Base-by-base conservation (phyloP, 1,140 invertebrate genomes). In the Pantala flavescens region DNA sequence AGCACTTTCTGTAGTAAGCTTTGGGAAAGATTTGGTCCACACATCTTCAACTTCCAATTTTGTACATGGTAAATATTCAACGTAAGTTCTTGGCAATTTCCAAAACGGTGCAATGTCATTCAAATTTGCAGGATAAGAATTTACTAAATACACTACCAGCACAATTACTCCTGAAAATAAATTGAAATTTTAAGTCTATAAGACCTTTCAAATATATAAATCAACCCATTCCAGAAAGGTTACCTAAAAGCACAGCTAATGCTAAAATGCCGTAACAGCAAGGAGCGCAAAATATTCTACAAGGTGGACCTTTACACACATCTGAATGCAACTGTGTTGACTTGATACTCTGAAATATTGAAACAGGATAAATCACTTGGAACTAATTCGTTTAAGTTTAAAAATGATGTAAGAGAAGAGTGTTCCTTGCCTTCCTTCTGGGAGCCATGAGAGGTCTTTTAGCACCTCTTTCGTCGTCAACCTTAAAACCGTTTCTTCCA, bases 381-480 rank as follows among this genome's bases (percentile, higher is more conserved):
- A 36, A 36, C 28, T 36, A 5, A 36, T 36, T 36, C 28, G 28
- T 36, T 2, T 9, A 9, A 2, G 28, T 36, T 36, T 36, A 36
- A 36, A 2, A 36, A 36, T 36, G n/a, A 36, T 36, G 28, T 36
- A 5, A 36, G 28, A 36, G 2, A 36, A 36, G 2, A 9, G n/a
- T n/a, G 49, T 14, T 12, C 74, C 76, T 23, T 71, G 75, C 36
- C 74, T 86, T 89, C 77, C 86, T 85, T 74, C 90, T 83, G 12
- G 90, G 90, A 10, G 90, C 88, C 90, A 92, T 92, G 11, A 92
- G 78, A 0, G 90, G 90, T 74, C 89, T 84, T 80, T 91, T 91
- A n/a, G 90, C 86, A 7, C 88, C 88, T 72, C 87, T 83, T 77
- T 90, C 88, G 77, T 90, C 88, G 78, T 89, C 88, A 76, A 89